Evolutionary conservation across 2,888 invertebrate species (phyloP).

Genomic region (Melanophora roralis): DNA sequence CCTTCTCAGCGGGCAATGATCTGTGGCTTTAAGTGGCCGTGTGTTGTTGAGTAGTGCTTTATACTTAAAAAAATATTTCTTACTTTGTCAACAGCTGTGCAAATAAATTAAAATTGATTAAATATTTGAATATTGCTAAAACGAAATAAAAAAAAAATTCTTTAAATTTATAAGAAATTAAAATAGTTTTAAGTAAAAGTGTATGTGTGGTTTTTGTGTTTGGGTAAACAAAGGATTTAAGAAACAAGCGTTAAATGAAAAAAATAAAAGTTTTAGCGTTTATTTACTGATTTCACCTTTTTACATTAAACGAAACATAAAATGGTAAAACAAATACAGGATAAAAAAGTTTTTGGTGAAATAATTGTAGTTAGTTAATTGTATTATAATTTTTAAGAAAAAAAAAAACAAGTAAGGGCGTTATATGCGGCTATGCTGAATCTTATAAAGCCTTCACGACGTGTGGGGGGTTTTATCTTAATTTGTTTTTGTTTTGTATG

Average conservation of each 20-base stretch:
- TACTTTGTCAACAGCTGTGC: conserved; percentile 55
- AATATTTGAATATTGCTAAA: conserved; percentile 19
- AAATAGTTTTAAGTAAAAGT: conserved; percentile 6
- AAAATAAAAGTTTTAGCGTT: too few species aligned
- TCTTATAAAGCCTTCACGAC: too few species aligned
- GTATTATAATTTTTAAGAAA: too few species aligned
- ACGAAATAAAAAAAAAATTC: conserved; percentile 40
- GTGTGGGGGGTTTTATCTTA: too few species aligned
- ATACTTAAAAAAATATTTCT: not conserved
- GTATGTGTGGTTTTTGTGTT: not conserved
- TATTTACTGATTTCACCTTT: too few species aligned
- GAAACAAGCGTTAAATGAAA: not conserved
- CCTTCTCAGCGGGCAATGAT: conserved; percentile 57
- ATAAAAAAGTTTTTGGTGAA: too few species aligned
- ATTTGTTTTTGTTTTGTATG: too few species aligned
- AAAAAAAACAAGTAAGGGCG: too few species aligned
- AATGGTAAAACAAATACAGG: too few species aligned
- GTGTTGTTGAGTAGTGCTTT: not conserved
- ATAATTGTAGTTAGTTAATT: too few species aligned
- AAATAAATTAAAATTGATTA: conserved; percentile 31
- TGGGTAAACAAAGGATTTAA: conserved; percentile 14
- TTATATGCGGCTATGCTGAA: too few species aligned
- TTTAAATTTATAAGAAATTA: conserved; percentile 4
- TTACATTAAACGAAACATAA: too few species aligned
- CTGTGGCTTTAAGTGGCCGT: conserved; percentile 37